Evolutionary conservation across 2,888 invertebrate species (phyloP).

Genomic region (Rutpela maculata): DNA sequence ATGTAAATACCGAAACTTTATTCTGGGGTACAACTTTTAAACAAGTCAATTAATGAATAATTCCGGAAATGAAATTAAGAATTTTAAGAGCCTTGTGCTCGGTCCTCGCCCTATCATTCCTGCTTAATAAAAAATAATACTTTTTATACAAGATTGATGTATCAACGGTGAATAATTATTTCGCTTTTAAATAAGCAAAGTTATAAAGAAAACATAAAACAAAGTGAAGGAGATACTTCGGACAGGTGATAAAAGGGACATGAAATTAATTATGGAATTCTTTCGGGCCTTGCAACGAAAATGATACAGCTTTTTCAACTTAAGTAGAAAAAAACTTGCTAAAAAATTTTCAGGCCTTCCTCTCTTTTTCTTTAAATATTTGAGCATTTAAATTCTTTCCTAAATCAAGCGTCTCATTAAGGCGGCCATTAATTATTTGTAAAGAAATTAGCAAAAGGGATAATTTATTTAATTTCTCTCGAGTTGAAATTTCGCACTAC

Average conservation of each 20-base stretch:
- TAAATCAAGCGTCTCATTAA: slow-evolving; percentile 66
- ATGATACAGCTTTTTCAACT: slow-evolving; percentile 46
- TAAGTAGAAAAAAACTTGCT: slow-evolving; percentile 9
- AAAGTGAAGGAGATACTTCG: not conserved
- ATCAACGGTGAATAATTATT: slow-evolving; percentile 1
- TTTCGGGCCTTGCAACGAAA: slow-evolving; percentile 14
- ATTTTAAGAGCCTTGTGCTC: not conserved
- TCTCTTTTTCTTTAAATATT: slow-evolving; percentile 61
- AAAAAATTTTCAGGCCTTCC: slow-evolving; percentile 25
- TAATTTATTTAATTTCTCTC: slow-evolving; percentile 62
- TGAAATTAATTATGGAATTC: slow-evolving; percentile 24
- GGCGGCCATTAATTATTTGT: slow-evolving; percentile 66
- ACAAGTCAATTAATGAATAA: slow-evolving; percentile 4
- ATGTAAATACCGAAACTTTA: not conserved
- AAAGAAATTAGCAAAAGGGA: slow-evolving; percentile 63
- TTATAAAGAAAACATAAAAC: slow-evolving; percentile 7
- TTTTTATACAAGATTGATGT: not conserved
- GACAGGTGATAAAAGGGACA: slow-evolving; percentile 1
- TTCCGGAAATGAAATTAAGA: slow-evolving; percentile 7
- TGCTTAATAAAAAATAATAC: not conserved
- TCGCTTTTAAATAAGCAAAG: not conserved
- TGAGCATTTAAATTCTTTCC: slow-evolving; percentile 61
- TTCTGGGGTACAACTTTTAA: not conserved
- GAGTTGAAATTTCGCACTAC: slow-evolving; percentile 16
- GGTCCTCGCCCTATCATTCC: not conserved